Evolutionary conservation across 2,888 invertebrate genomes (phyloP).

Genomic region (Cepaea hortensis): DNA sequence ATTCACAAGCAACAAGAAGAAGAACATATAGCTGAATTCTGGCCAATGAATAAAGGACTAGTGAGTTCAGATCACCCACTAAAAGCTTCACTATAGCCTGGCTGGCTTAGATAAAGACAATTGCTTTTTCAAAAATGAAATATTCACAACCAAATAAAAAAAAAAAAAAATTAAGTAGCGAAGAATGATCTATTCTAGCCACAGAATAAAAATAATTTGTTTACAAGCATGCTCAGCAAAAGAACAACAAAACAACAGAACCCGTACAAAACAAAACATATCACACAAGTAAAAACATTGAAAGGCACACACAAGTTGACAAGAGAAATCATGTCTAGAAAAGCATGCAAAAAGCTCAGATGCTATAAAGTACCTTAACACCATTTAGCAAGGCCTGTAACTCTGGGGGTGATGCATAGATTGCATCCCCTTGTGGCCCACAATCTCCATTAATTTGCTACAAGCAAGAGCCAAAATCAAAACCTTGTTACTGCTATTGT

Average conservation of each 20-base stretch:
- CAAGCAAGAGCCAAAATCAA: constrained; percentile 8
- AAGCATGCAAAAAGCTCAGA: background rate
- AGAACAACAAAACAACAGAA: background rate
- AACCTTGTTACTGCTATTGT: too few relatives aligned
- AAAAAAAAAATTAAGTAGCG: background rate
- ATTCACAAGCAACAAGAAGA: too few relatives aligned
- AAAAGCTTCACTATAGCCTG: too few relatives aligned
- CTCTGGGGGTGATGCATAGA: constrained; percentile 24
- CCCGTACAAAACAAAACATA: background rate
- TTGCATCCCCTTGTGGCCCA: constrained; percentile 33
- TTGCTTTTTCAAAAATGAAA: background rate
- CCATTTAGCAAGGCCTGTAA: constrained; percentile 49
- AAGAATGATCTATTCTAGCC: background rate
- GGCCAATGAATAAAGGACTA: too few relatives aligned
- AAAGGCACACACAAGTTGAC: background rate
- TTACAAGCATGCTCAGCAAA: background rate
- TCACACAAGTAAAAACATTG: background rate
- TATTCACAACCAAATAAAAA: background rate
- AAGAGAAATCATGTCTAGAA: constrained; percentile 7
- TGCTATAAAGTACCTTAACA: constrained; percentile 43
- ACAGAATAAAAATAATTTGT: background rate
- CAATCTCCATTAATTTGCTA: constrained; percentile 44
- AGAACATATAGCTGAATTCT: too few relatives aligned
- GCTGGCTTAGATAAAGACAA: background rate
- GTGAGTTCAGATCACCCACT: too few relatives aligned